Evolutionary conservation across 2,888 invertebrate genomes (phyloP).

Genomic region (Lordiphosa andalusiaca): DNA sequence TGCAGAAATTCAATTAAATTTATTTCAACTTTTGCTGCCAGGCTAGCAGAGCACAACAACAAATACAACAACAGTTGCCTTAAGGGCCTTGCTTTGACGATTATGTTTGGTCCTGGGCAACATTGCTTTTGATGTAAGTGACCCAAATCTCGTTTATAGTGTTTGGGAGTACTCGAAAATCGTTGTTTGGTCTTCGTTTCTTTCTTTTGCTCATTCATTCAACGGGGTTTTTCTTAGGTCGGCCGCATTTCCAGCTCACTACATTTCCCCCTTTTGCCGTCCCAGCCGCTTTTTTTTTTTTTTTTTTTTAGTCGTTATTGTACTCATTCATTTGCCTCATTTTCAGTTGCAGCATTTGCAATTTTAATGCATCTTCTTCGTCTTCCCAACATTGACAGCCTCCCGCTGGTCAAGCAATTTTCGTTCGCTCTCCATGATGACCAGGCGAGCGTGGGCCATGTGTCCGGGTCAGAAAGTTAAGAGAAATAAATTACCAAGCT

Average conservation of each 20-base stretch:
- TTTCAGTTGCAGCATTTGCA: conserved; percentile 60
- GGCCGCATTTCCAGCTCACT: conserved; percentile 33
- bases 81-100: conserved; percentile 49
- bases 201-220: conserved; percentile 32
- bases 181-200: conserved; percentile 23
- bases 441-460: conserved; percentile 31
- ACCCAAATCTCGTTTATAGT: conserved; percentile 65
- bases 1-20: conserved; percentile 77
- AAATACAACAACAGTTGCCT: conserved; percentile 32
- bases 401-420: conserved; percentile 26
- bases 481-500: conserved; percentile 1
- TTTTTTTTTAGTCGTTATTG: conserved; percentile 11
- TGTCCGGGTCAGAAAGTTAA: conserved; percentile 44
- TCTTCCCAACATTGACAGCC: conserved; percentile 37
- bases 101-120: conserved; percentile 45
- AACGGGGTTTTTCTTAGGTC: conserved; percentile 40
- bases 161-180: conserved; percentile 21
- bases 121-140: conserved; percentile 71
- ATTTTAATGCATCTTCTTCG: conserved; percentile 52
- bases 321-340: conserved; percentile 65
- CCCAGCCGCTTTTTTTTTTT: too few relatives aligned
- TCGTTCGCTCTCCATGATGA: conserved; percentile 17
- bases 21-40: conserved; percentile 68
- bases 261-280: conserved; percentile 7
- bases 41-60: conserved; percentile 24